phyloP scores from a whole-genome alignment of 2,888 invertebrate species.

The Lomographa bimaculata region DNA sequence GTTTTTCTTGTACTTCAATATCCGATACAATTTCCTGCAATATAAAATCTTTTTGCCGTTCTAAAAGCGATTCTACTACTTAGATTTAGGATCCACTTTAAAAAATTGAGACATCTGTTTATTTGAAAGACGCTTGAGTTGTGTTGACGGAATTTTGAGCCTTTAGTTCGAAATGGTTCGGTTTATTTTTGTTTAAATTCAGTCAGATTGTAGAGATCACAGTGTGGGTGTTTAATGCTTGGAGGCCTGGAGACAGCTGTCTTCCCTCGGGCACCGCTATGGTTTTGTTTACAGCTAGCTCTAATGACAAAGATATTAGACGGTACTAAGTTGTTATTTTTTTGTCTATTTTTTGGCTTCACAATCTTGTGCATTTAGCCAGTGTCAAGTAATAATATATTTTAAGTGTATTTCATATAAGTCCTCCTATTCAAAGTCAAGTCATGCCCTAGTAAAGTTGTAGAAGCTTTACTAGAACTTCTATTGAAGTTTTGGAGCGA shows the following conservation, averaged over 20 bases:
- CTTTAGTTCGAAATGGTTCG: conserved; percentile 20
- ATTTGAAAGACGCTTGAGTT: conserved; percentile 18
- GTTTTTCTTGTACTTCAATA: conserved; percentile 53
- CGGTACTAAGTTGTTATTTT: conserved; percentile 22
- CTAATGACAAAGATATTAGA: conserved; percentile 67
- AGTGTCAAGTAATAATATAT: too few relatives aligned
- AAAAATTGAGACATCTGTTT: conserved; percentile 18
- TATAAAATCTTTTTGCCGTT: conserved; percentile 32
- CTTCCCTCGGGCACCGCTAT: conserved; percentile 68
- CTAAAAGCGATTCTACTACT: conserved; percentile 39
- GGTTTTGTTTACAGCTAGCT: conserved; percentile 75
- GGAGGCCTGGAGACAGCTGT: conserved; percentile 80
- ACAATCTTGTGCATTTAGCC: too few relatives aligned
- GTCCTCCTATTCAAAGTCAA: too few relatives aligned
- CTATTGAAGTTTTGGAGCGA: too few relatives aligned
- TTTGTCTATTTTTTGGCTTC: too few relatives aligned
- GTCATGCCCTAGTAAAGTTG: too few relatives aligned
- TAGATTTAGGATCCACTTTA: conserved; percentile 43
- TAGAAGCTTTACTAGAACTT: too few relatives aligned
- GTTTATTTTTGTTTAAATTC: conserved; percentile 37
- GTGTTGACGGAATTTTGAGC: conserved; percentile 25
- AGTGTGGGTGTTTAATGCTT: conserved; percentile 75
- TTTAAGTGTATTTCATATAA: too few relatives aligned
- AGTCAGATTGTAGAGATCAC: conserved; percentile 43
- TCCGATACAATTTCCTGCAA: conserved; percentile 62